A percentile compares a stretch with the other conserved stretches of the same genome.
Evolutionary conservation across 2,888 invertebrate genomes (phyloP).

Genomic region (Schizotus pectinicornis): DNA sequence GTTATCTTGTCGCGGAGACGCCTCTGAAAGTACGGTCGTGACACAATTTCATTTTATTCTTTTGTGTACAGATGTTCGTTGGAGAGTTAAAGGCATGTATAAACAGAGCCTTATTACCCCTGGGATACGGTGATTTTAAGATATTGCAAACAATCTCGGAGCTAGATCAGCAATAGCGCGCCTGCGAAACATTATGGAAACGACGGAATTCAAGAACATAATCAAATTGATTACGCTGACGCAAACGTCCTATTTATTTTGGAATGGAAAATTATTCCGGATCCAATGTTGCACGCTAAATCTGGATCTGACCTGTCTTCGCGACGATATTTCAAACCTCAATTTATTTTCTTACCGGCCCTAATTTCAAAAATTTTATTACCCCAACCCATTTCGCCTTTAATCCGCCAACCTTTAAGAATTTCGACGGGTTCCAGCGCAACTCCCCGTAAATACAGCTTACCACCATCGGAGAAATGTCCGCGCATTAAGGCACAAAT

Average conservation of each 20-base stretch:
- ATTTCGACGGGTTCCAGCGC: too few species aligned
- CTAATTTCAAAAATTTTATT: too few species aligned
- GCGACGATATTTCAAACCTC: too few species aligned
- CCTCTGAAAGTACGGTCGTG: too few species aligned
- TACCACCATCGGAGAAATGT: too few species aligned
- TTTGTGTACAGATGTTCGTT: constrained; percentile 23
- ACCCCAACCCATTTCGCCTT: too few species aligned
- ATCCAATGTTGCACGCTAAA: neutral
- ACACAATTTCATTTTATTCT: neutral
- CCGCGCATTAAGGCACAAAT: too few species aligned
- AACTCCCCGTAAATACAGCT: too few species aligned
- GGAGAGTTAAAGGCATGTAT: constrained; percentile 33
- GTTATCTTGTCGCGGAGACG: neutral
- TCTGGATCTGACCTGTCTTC: too few species aligned
- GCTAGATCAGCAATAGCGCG: constrained; percentile 31
- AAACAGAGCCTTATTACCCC: constrained; percentile 32
- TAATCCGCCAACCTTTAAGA: too few species aligned
- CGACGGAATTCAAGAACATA: constrained; percentile 25
- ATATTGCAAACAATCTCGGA: constrained; percentile 36
- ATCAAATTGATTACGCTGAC: constrained; percentile 28
- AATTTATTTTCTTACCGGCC: too few species aligned
- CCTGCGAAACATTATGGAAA: constrained; percentile 32
- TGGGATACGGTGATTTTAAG: constrained; percentile 34
- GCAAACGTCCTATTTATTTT: constrained; percentile 26
- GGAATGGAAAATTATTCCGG: constrained; percentile 11